Evolutionary conservation across 1,140 invertebrate genomes (phyloP).

Genomic region (Tribolium madens): DNA sequence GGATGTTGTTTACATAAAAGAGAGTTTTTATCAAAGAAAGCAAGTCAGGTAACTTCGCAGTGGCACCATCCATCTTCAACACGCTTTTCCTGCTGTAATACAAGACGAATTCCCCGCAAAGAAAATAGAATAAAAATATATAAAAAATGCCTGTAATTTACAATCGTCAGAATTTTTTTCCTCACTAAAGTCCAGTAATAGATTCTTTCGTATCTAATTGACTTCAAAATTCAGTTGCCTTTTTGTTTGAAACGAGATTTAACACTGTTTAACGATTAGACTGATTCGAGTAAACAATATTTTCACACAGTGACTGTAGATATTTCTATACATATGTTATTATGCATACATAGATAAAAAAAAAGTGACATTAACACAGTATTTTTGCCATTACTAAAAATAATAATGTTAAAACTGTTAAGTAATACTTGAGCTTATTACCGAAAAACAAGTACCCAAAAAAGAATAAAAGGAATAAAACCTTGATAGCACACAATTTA

Average conservation of each 20-base stretch:
- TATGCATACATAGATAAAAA: not conserved
- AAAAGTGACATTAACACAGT: not conserved
- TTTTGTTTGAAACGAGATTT: no score
- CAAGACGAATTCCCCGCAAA: not conserved
- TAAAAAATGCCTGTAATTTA: no score
- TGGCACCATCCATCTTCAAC: not conserved
- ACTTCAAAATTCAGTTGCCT: no score
- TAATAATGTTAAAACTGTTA: not conserved
- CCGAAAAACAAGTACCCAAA: not conserved
- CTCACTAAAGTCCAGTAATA: no score
- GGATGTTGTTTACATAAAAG: not conserved
- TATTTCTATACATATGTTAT: no score
- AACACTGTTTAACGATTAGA: no score
- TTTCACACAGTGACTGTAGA: no score
- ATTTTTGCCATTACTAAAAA: not conserved
- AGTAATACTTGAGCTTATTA: not conserved
- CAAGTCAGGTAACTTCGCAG: not conserved
- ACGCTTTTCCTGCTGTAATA: not conserved
- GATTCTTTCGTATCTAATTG: no score
- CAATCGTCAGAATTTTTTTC: no score
- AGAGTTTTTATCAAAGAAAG: not conserved
- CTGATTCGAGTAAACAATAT: no score
- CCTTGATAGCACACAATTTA: conserved; percentile 18
- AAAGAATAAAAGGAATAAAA: conserved; percentile 3
- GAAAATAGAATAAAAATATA: not conserved